Base-by-base conservation (phyloP, 1,140 invertebrate species). In the Microplitis mediator region DNA sequence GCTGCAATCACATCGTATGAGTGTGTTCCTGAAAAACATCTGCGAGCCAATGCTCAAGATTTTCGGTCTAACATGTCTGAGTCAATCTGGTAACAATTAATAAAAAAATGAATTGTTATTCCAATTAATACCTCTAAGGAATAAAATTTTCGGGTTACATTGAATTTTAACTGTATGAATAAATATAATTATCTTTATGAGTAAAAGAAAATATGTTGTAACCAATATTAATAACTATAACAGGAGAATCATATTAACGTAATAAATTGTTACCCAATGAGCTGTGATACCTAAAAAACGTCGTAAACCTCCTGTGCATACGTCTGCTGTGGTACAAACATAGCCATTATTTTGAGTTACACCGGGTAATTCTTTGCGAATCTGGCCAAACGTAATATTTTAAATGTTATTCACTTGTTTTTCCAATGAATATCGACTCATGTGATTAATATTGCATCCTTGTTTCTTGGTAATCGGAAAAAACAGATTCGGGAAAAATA, bases 321-420 rank as follows among this genome's bases (percentile, higher is more conserved):
- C 60, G 68, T 78, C 75, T 32, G 69, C 69, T n/a, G 73, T 77
- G 32, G 62, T 70, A 60, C 77, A 76, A 63, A 78, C 73, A 69
- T 63, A 74, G 1, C 73, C 66, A n/a, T 31, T 58, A 13, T 36
- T 23, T 11, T n/a, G 4, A n/a, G 11, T 52, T n/a, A 52, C 11
- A n/a, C 4, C 4, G 9, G 2, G 9, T 16, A 64, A 16, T 5
- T 13, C n/a, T 6, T 64, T n/a, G 6, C 56, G 56, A 60, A 60
- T 60, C 3, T 31, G 4, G 8, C 11, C 11, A 14, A 60, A 3
- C 3, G 51, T 52, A 5, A 5, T 3, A 14, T 14, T 11, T 3
- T 52, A 31, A 9, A 39, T 64, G 1, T 11, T 3, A 39, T 64
- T 39, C 9, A 64, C 35, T 5, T 13, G 6, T 13, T 16, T 64